A percentile compares a stretch with the other conserved stretches of the same genome.
These are phyloP conservation scores for Tonatia bakeri DNA, from an alignment of 2,113 vertebrate species.

Conservation along the genomic window DNA sequence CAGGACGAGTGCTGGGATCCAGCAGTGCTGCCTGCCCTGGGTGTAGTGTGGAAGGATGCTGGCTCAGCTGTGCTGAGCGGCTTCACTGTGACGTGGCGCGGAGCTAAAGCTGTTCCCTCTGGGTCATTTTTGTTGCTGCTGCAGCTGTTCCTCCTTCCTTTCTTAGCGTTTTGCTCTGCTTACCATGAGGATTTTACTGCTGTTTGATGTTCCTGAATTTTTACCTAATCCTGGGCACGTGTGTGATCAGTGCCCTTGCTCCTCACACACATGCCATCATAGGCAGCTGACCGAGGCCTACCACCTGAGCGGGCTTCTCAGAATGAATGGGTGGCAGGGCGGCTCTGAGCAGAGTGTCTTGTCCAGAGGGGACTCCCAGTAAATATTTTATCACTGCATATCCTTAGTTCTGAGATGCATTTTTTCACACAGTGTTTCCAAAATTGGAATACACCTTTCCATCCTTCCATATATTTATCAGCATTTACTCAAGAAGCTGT, in stretches of 20 bases:
- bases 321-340: neutral
- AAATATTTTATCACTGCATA: neutral
- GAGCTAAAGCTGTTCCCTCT: neutral
- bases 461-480: neutral
- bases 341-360: neutral
- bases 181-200: neutral
- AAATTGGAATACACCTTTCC: neutral
- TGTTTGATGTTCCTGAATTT: neutral
- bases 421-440: neutral
- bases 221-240: neutral
- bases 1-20: neutral
- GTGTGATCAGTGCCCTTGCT: neutral
- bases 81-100: neutral
- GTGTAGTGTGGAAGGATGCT: no score
- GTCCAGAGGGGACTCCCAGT: neutral
- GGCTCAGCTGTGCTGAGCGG: neutral
- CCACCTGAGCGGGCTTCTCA: neutral
- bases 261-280: neutral
- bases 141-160: neutral
- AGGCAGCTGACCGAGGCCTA: neutral
- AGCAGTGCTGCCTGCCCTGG: rapidly evolving
- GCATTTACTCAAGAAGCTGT: neutral
- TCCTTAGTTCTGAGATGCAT: neutral
- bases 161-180: neutral
- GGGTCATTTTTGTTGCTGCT: neutral